These are phyloP conservation scores for Scaptodrosophila latifasciaeformis DNA, from an alignment of 2,888 invertebrate genomes.

Conservation along the genomic window DNA sequence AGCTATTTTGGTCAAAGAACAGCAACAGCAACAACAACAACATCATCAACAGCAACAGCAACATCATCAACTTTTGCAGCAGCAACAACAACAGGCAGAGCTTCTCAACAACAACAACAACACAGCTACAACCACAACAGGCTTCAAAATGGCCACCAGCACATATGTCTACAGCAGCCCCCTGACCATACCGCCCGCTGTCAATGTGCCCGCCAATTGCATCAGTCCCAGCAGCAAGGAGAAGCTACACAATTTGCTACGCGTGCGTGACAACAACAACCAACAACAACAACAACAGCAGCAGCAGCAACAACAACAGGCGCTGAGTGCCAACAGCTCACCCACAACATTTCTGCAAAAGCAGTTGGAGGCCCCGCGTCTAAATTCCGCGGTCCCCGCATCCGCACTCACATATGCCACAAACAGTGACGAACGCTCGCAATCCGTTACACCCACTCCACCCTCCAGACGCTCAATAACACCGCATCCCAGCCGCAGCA, in stretches of 20 bases:
- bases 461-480: conserved; percentile 20
- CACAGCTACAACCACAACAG: conserved; percentile 31
- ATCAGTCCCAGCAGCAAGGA: conserved; percentile 62
- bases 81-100: conserved; percentile 28
- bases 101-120: conserved; percentile 22
- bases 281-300: conserved; percentile 34
- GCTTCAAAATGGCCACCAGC: conserved; percentile 62
- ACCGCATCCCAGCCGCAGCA: conserved; percentile 26
- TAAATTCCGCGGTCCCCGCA: background rate
- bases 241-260: conserved; percentile 53
- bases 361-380: conserved; percentile 56
- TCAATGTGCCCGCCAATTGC: conserved; percentile 20
- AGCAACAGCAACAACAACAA: conserved; percentile 37
- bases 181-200: conserved; percentile 69
- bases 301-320: conserved; percentile 36
- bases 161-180: conserved; percentile 73
- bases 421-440: conserved; percentile 1
- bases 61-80: conserved; percentile 40
- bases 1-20: conserved; percentile 50
- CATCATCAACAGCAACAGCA: conserved; percentile 27
- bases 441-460: background rate
- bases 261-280: conserved; percentile 54
- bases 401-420: too few species aligned
- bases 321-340: conserved; percentile 33
- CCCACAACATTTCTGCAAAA: conserved; percentile 66